These are phyloP conservation scores for Tiliacea citrago DNA, from an alignment of 2,888 invertebrate genomes.

Conservation along the genomic window DNA sequence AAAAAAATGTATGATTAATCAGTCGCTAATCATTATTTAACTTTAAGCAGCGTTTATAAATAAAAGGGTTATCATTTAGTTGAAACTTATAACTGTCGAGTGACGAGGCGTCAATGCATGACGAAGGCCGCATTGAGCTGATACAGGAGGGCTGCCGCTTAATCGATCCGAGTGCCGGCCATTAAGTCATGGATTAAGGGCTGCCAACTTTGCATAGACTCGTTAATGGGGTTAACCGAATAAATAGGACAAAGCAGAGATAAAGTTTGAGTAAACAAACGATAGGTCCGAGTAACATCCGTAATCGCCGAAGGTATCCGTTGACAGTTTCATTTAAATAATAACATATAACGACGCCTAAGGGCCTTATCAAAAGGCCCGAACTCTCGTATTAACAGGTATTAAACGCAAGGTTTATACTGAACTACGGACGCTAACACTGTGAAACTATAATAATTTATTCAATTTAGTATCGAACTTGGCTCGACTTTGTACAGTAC, in stretches of 20 bases:
- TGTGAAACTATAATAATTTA: conserved; percentile 59
- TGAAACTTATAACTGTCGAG: conserved; percentile 31
- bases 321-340: conserved; percentile 62
- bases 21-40: too few relatives aligned
- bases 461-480: conserved; percentile 64
- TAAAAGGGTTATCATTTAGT: conserved; percentile 3
- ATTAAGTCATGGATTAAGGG: conserved; percentile 71
- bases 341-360: conserved; percentile 60
- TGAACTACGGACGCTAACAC: conserved; percentile 46
- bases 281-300: conserved; percentile 46
- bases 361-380: conserved; percentile 66
- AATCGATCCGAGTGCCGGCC: conserved; percentile 73
- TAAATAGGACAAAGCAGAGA: conserved; percentile 69
- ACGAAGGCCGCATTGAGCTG: conserved; percentile 65
- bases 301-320: conserved; percentile 50
- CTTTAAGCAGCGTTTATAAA: too few relatives aligned
- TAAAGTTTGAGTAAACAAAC: conserved; percentile 62
- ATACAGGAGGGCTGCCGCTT: conserved; percentile 64
- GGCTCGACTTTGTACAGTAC: conserved; percentile 26
- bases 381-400: conserved; percentile 46
- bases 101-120: conserved; percentile 50
- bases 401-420: conserved; percentile 47
- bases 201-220: conserved; percentile 75
- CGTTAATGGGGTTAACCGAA: conserved; percentile 71
- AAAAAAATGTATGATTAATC: too few relatives aligned